These are phyloP conservation scores for Uropetala carovei DNA, from an alignment of 2,888 invertebrate species.

Conservation along the genomic window DNA sequence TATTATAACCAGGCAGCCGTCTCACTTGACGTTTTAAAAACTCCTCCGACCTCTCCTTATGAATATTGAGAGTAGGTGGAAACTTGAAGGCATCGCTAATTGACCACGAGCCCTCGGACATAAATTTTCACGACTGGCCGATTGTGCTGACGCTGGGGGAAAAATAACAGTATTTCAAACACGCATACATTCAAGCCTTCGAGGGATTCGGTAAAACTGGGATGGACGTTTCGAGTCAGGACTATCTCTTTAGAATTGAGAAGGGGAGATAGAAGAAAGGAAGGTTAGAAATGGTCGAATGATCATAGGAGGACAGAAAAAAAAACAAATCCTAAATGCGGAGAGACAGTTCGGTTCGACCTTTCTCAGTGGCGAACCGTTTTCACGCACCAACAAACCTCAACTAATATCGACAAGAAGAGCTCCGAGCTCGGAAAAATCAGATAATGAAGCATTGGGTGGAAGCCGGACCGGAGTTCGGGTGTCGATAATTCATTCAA, in stretches of 20 bases:
- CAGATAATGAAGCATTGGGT: neutral
- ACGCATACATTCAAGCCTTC: neutral
- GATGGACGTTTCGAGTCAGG: neutral
- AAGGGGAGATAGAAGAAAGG: neutral
- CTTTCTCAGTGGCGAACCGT: neutral
- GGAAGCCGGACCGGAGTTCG: slow-evolving; percentile 14
- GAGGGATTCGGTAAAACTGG: neutral
- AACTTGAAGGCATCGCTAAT: slow-evolving; percentile 41
- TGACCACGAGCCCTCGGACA: slow-evolving; percentile 45
- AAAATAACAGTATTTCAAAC: slow-evolving; percentile 27
- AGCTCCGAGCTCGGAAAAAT: neutral
- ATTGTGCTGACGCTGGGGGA: slow-evolving; percentile 26
- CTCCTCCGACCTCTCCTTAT: neutral
- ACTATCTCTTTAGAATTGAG: neutral
- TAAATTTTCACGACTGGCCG: slow-evolving; percentile 54
- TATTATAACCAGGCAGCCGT: slow-evolving; percentile 5
- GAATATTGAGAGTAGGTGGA: slow-evolving; percentile 18
- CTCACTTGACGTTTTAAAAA: neutral
- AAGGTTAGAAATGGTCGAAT: neutral
- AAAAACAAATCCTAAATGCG: neutral
- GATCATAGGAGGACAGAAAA: neutral
- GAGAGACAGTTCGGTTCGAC: neutral
- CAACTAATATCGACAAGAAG: neutral
- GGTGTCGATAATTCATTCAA: neutral
- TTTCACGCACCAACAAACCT: neutral